Evolutionary conservation across 1,140 invertebrate genomes (phyloP).

Genomic region (Lineus longissimus): DNA sequence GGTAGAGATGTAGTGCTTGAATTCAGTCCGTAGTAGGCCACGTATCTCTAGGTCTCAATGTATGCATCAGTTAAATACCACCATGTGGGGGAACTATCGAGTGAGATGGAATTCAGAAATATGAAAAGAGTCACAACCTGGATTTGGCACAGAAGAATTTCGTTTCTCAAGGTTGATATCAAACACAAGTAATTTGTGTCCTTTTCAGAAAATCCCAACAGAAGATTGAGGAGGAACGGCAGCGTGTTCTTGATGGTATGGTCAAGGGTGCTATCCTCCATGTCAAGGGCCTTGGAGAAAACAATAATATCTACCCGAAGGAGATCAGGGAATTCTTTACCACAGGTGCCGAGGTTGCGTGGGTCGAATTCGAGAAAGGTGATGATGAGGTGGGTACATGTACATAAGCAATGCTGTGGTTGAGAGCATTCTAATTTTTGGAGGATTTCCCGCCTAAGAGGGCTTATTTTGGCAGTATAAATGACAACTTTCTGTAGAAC

Average conservation of each 20-base stretch:
- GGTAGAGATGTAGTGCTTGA: too few relatives aligned
- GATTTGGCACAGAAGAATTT: not conserved
- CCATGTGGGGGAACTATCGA: too few relatives aligned
- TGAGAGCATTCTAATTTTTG: not conserved
- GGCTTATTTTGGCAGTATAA: too few relatives aligned
- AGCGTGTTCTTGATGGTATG: slow-evolving; percentile 34
- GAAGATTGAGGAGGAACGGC: too few relatives aligned
- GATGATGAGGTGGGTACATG: slow-evolving; percentile 66
- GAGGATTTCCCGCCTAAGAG: not conserved
- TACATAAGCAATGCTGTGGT: not conserved
- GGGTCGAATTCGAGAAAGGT: slow-evolving; percentile 71
- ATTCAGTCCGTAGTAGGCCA: too few relatives aligned
- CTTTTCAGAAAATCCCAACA: slow-evolving; percentile 22
- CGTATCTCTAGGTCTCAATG: too few relatives aligned
- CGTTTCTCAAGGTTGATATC: slow-evolving; percentile 22
- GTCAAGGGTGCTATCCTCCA: slow-evolving; percentile 69
- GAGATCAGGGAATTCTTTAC: slow-evolving; percentile 67
- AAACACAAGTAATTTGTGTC: not conserved
- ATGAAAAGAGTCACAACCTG: too few relatives aligned
- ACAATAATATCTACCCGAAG: slow-evolving; percentile 64
- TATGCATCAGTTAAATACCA: too few relatives aligned
- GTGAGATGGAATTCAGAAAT: too few relatives aligned
- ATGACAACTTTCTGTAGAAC: too few relatives aligned
- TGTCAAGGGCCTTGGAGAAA: slow-evolving; percentile 60
- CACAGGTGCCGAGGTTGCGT: slow-evolving; percentile 65